Evolutionary conservation across 2,113 vertebrate genomes (phyloP), one percentile per base, ranked within the genome.

Genomic region (Scortum barcoo): DNA sequence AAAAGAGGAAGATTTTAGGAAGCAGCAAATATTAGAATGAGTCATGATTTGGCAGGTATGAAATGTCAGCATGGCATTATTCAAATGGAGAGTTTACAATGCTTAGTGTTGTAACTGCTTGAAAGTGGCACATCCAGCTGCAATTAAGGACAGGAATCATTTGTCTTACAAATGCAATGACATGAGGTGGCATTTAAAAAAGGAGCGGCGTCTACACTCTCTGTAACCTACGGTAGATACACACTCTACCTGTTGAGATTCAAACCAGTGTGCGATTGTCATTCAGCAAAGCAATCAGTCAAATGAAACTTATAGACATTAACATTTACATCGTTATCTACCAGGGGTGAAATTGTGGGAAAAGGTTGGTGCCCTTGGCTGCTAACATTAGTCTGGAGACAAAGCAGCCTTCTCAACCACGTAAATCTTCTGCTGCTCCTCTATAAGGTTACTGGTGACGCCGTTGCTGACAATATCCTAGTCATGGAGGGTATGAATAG

Each of bases 401-500:
- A 84, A 83, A 69, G 58, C 48, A 24, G 46, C 69, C 72, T 80
- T 88, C 83, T 88, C 82, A 89, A 86, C 79, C 73, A 13, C 66
- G 53, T 91, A 86, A 91, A 89, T 91, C 86, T 83, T 76, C 50
- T 53, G 6, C 63, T 56, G 57, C 58, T 58, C 24, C 66, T 90
- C 81, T 78, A 61, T 44, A 16, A 78, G 81, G 82, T 89, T 79
- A 88, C 54, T 79, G 84, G 66, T 89, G 89, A 90, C 42, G 42
- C n/a, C 30, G 78, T 26, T 50, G 53, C 77, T 82, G 71, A 94
- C 93, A 93, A 92, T 93, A 83, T 78, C 76, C 70, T 38, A 93
- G 86, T 94, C 93, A 94, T 63, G 48, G 36, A 57, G 76, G 33
- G 78, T 20, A 89, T 93, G 93, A 94, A 94, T 94, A 76, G 91